Evolutionary conservation across 2,797 vertebrate genomes (phyloP).

Genomic region (Pipistrellus pipistrellus): DNA sequence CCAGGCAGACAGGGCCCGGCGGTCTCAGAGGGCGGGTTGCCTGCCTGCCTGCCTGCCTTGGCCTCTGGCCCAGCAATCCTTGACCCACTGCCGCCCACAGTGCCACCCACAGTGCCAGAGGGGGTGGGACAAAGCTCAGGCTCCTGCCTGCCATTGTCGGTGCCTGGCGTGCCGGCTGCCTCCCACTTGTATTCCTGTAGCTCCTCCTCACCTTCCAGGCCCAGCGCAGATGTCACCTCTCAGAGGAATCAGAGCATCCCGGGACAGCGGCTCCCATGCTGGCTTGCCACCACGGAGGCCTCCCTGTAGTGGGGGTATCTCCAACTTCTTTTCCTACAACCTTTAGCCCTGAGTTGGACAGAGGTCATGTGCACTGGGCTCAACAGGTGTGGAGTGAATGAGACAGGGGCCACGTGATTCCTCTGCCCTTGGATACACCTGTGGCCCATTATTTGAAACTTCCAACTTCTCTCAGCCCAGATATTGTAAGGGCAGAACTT

Average conservation of each 20-base stretch:
- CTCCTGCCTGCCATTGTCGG: not conserved
- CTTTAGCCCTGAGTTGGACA: not conserved
- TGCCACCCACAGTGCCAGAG: constrained; percentile 17
- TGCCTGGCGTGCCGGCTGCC: not conserved
- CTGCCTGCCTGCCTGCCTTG: not conserved
- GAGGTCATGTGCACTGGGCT: not conserved
- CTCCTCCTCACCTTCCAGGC: not conserved
- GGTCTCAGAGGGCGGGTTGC: not conserved
- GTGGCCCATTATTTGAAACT: not conserved
- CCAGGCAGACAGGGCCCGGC: not conserved
- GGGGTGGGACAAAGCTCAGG: not conserved
- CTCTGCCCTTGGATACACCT: not conserved
- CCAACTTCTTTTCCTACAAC: not conserved
- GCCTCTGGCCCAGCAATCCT: constrained; percentile 32
- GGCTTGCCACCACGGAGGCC: rapidly evolving
- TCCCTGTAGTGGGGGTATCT: rapidly evolving
- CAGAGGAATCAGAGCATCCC: not conserved
- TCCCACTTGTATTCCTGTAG: not conserved
- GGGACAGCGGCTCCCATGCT: rapidly evolving
- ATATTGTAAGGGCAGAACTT: not conserved
- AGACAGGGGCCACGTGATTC: not conserved
- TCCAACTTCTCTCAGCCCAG: not conserved
- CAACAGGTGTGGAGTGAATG: not conserved
- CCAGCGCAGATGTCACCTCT: not conserved
- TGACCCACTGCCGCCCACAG: constrained; percentile 32